These are phyloP conservation scores for Dasyurus viverrinus DNA, from an alignment of 2,113 vertebrate species.

Conservation along the genomic window DNA sequence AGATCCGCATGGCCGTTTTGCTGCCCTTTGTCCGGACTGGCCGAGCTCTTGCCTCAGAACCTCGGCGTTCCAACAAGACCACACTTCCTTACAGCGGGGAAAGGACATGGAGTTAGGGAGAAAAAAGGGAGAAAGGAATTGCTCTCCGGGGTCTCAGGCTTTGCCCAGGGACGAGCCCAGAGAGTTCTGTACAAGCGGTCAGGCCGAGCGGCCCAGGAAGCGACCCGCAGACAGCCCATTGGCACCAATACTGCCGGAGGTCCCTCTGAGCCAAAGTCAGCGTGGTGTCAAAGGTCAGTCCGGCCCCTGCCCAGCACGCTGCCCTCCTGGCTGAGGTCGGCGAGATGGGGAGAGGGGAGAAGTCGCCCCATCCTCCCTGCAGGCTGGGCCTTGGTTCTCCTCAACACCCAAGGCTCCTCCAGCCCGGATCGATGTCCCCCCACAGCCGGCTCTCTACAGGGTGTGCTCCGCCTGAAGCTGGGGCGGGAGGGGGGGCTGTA, in stretches of 20 bases:
- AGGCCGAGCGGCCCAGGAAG: background rate
- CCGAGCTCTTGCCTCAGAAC: background rate
- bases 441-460: constrained; percentile 84
- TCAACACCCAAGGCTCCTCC: constrained; percentile 28
- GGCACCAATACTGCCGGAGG: background rate
- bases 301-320: background rate
- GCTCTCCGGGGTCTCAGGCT: constrained; percentile 19
- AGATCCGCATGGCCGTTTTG: background rate
- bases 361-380: background rate
- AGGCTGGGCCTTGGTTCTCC: constrained; percentile 41
- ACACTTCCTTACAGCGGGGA: background rate
- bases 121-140: background rate
- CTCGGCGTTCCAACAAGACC: background rate
- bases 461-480: constrained; percentile 90
- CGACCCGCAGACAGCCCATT: background rate
- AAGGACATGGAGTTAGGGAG: background rate
- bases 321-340: background rate
- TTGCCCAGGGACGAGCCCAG: background rate
- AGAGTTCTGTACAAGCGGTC: constrained; percentile 1
- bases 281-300: background rate
- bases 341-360: background rate
- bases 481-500: constrained; percentile 86
- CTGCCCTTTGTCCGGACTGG: background rate
- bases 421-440: background rate
- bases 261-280: background rate